Conservation (phyloP, 2,888 invertebrate genomes). For the Eurois occulta region DNA sequence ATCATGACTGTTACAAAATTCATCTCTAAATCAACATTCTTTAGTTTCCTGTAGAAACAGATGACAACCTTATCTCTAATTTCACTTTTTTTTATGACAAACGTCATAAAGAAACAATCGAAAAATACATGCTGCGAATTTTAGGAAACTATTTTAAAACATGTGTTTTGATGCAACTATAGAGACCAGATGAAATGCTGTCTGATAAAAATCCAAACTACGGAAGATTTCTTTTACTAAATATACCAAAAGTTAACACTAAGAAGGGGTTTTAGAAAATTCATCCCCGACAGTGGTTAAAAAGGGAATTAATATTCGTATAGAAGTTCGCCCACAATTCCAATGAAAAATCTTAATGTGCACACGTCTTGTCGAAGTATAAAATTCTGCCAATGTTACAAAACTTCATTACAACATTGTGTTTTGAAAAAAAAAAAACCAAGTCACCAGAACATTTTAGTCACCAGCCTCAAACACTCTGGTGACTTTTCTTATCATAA, state of each 20-base stretch:
- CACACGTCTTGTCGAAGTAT: background rate
- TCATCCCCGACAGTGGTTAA: background rate
- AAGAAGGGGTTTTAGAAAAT: no score
- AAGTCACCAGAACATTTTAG: background rate
- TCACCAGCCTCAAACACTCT: background rate
- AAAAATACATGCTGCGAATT: no score
- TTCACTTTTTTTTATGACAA: no score
- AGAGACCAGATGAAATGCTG: background rate
- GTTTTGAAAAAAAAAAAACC: background rate
- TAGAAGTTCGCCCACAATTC: background rate
- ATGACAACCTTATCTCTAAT: no score
- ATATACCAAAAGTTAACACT: no score
- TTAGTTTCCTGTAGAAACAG: no score
- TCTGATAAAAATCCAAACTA: background rate
- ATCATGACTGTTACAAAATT: no score
- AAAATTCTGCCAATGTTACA: constrained; percentile 9
- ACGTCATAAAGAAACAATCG: no score
- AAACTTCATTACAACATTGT: background rate
- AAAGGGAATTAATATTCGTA: background rate
- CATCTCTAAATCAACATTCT: no score
- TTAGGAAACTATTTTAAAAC: no score
- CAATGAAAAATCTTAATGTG: background rate
- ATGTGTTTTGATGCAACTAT: no score
- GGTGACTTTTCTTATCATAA: constrained; percentile 8
- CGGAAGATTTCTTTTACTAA: no score